phyloP scores from a whole-genome alignment of 2,888 invertebrate species.

The Vanessa cardui region DNA sequence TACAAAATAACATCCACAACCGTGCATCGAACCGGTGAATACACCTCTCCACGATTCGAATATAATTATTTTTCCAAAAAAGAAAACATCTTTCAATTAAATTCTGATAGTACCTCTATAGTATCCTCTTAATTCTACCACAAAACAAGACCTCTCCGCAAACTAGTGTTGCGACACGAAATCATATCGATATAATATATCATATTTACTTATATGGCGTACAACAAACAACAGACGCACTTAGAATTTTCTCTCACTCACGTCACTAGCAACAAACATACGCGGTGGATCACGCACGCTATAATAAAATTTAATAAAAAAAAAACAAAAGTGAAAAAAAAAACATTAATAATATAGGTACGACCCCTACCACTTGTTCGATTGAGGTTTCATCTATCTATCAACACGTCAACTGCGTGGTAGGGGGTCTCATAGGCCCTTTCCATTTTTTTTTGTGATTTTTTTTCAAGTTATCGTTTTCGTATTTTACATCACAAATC shows the following conservation, averaged over 20 bases:
- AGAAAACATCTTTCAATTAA: constrained; percentile 20
- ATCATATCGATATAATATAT: constrained; percentile 50
- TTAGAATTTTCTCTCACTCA: constrained; percentile 65
- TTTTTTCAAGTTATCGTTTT: constrained; percentile 39
- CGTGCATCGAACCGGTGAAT: constrained; percentile 38
- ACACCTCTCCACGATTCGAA: constrained; percentile 36
- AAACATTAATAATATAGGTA: constrained; percentile 51
- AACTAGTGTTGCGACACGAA: constrained; percentile 53
- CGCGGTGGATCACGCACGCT: constrained; percentile 60
- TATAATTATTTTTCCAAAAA: constrained; percentile 23
- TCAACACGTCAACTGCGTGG: constrained; percentile 54
- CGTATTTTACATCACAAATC: constrained; percentile 68
- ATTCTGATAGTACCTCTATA: constrained; percentile 14
- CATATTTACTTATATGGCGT: constrained; percentile 64
- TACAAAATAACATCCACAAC: constrained; percentile 26
- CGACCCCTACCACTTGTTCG: constrained; percentile 56
- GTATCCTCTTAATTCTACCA: constrained; percentile 32
- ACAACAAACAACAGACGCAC: constrained; percentile 78
- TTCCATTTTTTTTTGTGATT: constrained; percentile 58
- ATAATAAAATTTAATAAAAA: constrained; percentile 73
- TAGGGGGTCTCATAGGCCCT: constrained; percentile 62
- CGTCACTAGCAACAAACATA: constrained; percentile 60
- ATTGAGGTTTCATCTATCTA: constrained; percentile 36
- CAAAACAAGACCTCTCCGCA: constrained; percentile 33
- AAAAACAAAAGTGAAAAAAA: constrained; percentile 50